phyloP scores from a whole-genome alignment of 2,888 invertebrate genomes.

The Caenorhabditis macrosperma region DNA sequence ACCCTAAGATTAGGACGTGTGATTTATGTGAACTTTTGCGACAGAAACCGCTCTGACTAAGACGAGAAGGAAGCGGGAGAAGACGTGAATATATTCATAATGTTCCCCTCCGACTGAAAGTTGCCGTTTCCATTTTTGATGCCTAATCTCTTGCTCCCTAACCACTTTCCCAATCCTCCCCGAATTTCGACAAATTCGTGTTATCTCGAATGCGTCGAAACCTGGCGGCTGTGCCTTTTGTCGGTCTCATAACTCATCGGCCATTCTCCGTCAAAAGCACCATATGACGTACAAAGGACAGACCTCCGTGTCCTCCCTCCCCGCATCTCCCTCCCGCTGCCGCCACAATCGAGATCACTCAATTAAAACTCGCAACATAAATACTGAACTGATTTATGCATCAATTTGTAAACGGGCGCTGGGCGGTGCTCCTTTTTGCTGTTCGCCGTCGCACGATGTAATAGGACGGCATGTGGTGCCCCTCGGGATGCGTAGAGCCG shows the following conservation, averaged over 20 bases:
- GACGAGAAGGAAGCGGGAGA: not conserved
- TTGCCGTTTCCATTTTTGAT: not conserved
- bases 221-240: slow-evolving; percentile 40
- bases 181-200: not conserved
- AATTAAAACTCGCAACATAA: slow-evolving; percentile 56
- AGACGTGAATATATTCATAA: slow-evolving; percentile 13
- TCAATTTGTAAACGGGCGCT: slow-evolving; percentile 51
- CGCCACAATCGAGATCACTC: slow-evolving; percentile 47
- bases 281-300: slow-evolving; percentile 47
- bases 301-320: not conserved
- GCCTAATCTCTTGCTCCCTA: not conserved
- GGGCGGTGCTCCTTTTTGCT: slow-evolving; percentile 54
- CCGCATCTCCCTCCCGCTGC: not conserved
- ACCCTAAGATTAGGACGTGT: slow-evolving; percentile 54
- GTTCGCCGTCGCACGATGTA: slow-evolving; percentile 31
- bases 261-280: slow-evolving; percentile 45
- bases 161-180: not conserved
- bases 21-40: slow-evolving; percentile 53
- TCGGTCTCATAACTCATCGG: slow-evolving; percentile 53
- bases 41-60: slow-evolving; percentile 23
- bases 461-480: slow-evolving; percentile 47
- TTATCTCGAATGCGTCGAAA: slow-evolving; percentile 14
- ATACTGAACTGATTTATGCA: slow-evolving; percentile 55
- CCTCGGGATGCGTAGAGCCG: slow-evolving; percentile 35
- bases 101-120: not conserved